phyloP scores from a whole-genome alignment of 1,140 invertebrate genomes.

The Meloidogyne floridensis region DNA sequence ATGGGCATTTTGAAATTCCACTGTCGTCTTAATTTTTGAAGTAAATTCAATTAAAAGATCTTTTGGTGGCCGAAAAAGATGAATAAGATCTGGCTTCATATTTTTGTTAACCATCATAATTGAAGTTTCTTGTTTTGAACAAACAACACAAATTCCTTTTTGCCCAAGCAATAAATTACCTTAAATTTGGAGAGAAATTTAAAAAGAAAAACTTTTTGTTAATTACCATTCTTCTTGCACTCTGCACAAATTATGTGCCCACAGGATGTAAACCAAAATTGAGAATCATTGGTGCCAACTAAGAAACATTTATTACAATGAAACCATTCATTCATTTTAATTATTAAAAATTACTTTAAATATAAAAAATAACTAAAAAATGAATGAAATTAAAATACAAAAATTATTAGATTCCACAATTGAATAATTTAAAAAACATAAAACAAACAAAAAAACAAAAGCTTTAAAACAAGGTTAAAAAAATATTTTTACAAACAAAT shows the following conservation, averaged over 20 bases:
- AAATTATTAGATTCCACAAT: no score
- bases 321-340: conserved; percentile 3
- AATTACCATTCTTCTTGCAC: conserved; percentile 11
- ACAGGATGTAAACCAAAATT: conserved; percentile 26
- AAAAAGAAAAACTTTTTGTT: conserved; percentile 1
- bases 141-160: not conserved
- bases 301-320: conserved; percentile 10
- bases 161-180: not conserved
- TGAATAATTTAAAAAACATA: no score
- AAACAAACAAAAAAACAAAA: no score
- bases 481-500: no score
- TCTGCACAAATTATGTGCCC: conserved; percentile 23
- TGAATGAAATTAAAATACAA: not conserved
- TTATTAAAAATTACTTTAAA: conserved; percentile 1
- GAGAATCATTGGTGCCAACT: not conserved
- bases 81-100: conserved; percentile 16
- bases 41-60: conserved; percentile 8
- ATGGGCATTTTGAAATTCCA: conserved; percentile 12
- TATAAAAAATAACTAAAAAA: not conserved
- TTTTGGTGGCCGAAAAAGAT: conserved; percentile 10
- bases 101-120: conserved; percentile 9
- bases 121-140: not conserved
- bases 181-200: not conserved
- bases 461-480: no score
- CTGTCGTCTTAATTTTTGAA: not conserved